Conservation (phyloP, 2,797 vertebrate genomes). For the Alca torda region DNA sequence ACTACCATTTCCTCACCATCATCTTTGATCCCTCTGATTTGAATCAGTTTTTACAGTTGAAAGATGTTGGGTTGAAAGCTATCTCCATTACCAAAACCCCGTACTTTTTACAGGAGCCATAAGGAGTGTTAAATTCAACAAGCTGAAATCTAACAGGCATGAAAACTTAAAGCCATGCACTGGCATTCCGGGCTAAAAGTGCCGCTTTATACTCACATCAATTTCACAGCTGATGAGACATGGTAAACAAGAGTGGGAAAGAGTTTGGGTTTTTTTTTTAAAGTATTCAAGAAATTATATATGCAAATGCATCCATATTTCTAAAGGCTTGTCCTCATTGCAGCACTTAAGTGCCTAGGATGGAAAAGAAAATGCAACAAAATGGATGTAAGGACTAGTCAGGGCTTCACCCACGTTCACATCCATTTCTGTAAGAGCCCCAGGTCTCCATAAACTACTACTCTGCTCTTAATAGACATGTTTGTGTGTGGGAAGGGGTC, state of each 20-base stretch:
- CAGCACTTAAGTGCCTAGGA: not conserved
- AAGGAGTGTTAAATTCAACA: not conserved
- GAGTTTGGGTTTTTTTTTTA: not conserved
- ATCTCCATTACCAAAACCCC: not conserved
- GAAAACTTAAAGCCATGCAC: not conserved
- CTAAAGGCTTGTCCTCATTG: not conserved
- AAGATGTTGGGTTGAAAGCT: not conserved
- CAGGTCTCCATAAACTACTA: not conserved
- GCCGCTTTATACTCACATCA: not conserved
- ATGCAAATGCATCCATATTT: not conserved
- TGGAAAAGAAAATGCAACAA: not conserved
- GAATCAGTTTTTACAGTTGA: not conserved
- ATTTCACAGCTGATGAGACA: conserved; percentile 10
- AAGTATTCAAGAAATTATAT: not conserved
- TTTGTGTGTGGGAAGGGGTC: not conserved
- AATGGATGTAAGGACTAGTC: not conserved
- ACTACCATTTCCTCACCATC: not conserved
- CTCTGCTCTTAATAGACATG: not conserved
- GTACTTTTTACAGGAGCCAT: not conserved
- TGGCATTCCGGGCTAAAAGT: not conserved
- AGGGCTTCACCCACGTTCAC: not conserved
- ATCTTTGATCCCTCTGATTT: not conserved
- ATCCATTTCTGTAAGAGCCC: not conserved
- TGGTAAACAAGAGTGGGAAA: not conserved
- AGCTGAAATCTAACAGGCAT: not conserved